Evolutionary conservation across 64 coral and sea anemone genomes (phyloP).

Genomic region (Actinia tenebrosa): DNA sequence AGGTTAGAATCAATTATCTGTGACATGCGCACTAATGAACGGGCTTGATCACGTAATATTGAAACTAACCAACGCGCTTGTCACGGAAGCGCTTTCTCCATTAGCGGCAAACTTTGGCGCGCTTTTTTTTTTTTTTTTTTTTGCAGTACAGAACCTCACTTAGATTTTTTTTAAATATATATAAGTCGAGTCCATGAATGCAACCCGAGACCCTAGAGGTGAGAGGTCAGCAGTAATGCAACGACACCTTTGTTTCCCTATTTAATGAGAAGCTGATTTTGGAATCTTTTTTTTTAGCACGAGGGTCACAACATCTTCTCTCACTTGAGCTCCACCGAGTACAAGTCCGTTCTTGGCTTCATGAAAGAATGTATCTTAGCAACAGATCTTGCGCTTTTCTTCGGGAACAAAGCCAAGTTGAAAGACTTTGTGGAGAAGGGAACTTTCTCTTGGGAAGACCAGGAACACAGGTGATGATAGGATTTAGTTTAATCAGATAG

Average conservation of each 20-base stretch:
- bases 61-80: not conserved
- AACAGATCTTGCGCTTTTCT: slow-evolving; percentile 93
- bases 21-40: not conserved
- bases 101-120: no score
- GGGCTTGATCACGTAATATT: not conserved
- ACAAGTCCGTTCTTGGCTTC: slow-evolving; percentile 91
- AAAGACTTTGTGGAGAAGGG: slow-evolving; percentile 69
- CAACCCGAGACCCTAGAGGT: no score
- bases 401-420: slow-evolving; percentile 94
- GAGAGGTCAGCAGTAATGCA: no score
- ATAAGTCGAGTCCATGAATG: no score
- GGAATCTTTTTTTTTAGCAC: slow-evolving; percentile 43
- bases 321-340: slow-evolving; percentile 78
- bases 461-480: slow-evolving; percentile 72
- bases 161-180: no score
- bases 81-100: not conserved
- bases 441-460: slow-evolving; percentile 84
- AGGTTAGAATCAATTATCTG: slow-evolving; percentile 38
- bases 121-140: no score
- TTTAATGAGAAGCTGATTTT: no score
- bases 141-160: no score
- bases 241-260: no score
- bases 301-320: slow-evolving; percentile 99
- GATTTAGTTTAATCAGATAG: not conserved
- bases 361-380: slow-evolving; percentile 99